Percentiles rank a stretch among this genome's conserved stretches.
Conservation (phyloP, 2,113 vertebrate genomes). For the Bubo blakistoni region DNA sequence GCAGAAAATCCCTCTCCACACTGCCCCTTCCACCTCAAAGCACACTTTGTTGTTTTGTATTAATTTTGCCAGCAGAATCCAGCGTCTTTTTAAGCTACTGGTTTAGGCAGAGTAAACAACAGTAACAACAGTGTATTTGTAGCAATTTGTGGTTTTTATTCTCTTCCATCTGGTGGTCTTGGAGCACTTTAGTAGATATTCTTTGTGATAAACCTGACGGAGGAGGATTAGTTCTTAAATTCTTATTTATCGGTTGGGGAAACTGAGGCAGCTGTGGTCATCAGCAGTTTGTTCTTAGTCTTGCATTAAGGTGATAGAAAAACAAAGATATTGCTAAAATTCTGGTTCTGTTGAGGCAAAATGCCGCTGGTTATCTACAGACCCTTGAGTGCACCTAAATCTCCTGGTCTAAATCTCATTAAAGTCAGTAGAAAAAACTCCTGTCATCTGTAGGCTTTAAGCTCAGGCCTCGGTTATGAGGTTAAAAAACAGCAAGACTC, state of each 20-base stretch:
- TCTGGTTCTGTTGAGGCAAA: neutral
- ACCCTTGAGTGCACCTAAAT: neutral
- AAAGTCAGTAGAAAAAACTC: neutral
- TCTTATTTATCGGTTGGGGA: neutral
- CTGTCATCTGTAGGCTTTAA: neutral
- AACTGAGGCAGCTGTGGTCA: neutral
- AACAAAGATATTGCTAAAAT: neutral
- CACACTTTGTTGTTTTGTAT: neutral
- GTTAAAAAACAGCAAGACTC: neutral
- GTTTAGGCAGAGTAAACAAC: neutral
- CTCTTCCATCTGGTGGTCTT: neutral
- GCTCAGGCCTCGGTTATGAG: neutral
- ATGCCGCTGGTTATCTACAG: neutral
- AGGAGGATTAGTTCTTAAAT: neutral
- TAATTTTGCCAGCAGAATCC: neutral
- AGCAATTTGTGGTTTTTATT: neutral
- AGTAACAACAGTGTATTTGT: neutral
- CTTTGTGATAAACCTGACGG: neutral
- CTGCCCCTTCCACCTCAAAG: neutral
- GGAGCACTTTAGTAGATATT: neutral
- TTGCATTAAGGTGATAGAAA: neutral
- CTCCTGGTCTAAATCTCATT: neutral
- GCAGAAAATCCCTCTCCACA: neutral
- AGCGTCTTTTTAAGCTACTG: neutral
- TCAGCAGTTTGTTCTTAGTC: neutral